These are phyloP conservation scores for Chiroxiphia lanceolata DNA, from an alignment of 2,797 vertebrate genomes.

Conservation along the genomic window DNA sequence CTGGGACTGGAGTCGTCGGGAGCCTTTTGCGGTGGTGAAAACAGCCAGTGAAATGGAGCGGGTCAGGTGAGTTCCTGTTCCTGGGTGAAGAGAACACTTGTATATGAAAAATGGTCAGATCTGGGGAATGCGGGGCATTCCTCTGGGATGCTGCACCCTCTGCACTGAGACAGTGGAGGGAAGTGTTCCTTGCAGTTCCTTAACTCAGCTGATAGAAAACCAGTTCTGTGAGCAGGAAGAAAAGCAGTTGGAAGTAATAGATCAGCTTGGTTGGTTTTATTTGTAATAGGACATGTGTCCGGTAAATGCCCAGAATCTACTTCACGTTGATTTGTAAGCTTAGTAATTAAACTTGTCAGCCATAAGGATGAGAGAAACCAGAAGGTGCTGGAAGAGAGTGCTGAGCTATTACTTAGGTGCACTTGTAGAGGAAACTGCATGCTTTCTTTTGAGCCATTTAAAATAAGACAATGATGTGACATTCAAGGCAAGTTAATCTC, in stretches of 20 bases:
- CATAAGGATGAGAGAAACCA: not conserved
- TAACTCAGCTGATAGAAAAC: not conserved
- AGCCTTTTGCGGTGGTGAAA: conserved; percentile 97
- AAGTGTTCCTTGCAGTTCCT: not conserved
- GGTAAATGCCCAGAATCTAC: not conserved
- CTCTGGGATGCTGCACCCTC: not conserved
- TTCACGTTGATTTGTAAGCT: not conserved
- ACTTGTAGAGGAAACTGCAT: not conserved
- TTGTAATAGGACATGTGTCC: not conserved
- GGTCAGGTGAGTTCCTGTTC: conserved; percentile 84
- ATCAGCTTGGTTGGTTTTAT: not conserved
- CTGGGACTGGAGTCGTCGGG: conserved; percentile 98
- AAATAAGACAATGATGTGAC: not conserved
- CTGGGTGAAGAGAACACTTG: not conserved
- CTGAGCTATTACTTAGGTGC: not conserved
- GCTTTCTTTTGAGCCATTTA: not conserved
- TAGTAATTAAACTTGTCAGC: not conserved
- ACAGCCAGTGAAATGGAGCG: conserved; percentile 95
- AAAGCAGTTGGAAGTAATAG: not conserved
- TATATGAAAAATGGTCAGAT: not conserved
- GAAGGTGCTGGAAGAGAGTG: not conserved
- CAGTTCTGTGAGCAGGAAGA: not conserved
- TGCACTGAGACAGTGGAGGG: not conserved
- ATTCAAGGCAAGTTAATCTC: not conserved
- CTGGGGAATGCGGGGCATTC: not conserved